A percentile compares a stretch with the other conserved stretches of the same genome.
Conservation (phyloP, 2,888 invertebrate genomes). For the Epinotia bilunana region DNA sequence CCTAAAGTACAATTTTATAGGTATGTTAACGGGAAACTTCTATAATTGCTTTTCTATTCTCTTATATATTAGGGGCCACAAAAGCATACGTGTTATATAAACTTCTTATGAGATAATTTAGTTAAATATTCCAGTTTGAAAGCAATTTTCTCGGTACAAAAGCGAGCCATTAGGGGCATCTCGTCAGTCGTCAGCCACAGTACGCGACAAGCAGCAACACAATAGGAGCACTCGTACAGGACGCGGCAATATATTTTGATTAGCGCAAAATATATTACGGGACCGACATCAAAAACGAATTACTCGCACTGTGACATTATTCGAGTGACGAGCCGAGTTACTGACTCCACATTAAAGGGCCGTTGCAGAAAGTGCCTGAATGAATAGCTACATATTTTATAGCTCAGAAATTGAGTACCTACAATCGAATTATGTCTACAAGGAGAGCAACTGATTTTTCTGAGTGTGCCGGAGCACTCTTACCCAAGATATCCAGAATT, state of each 20-base stretch:
- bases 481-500: slow-evolving; percentile 2
- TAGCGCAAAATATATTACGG: slow-evolving; percentile 64
- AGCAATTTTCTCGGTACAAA: slow-evolving; percentile 42
- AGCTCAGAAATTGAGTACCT: slow-evolving; percentile 35
- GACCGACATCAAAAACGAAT: slow-evolving; percentile 72
- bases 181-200: slow-evolving; percentile 41
- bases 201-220: slow-evolving; percentile 48
- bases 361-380: slow-evolving; percentile 52
- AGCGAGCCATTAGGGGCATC: slow-evolving; percentile 38
- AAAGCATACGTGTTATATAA: slow-evolving; percentile 21
- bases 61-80: slow-evolving; percentile 1
- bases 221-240: slow-evolving; percentile 56
- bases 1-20: slow-evolving; percentile 48
- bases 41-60: slow-evolving; percentile 32
- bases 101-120: slow-evolving; percentile 36
- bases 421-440: slow-evolving; percentile 39
- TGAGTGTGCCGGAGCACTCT: neutral
- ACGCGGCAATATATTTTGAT: slow-evolving; percentile 70
- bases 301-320: slow-evolving; percentile 67
- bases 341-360: slow-evolving; percentile 59
- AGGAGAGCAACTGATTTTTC: slow-evolving; percentile 28
- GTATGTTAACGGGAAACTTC: slow-evolving; percentile 35
- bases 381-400: slow-evolving; percentile 47
- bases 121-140: slow-evolving; percentile 41
- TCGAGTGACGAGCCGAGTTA: slow-evolving; percentile 57